Evolutionary conservation across 1,140 invertebrate genomes (phyloP).

Genomic region (Drosophila nikananu): DNA sequence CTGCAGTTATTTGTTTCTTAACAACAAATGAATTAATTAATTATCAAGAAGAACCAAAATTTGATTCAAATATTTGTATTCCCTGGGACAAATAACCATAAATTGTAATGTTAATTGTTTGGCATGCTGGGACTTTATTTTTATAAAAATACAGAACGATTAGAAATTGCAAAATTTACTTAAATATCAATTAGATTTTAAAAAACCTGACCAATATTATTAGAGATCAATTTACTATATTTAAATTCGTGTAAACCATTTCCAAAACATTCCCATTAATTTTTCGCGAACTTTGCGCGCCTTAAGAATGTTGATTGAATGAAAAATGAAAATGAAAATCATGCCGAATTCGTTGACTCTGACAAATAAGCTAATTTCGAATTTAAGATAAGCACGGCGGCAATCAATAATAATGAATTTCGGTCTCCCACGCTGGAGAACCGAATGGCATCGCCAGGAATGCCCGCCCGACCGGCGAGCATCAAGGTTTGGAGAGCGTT

Average conservation of each 20-base stretch:
- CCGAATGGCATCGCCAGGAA: conserved; percentile 4
- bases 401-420: conserved; percentile 44
- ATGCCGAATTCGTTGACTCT: conserved; percentile 28
- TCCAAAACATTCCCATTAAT: not conserved
- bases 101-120: too few relatives aligned
- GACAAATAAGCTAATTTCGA: conserved; percentile 51
- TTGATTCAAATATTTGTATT: too few relatives aligned
- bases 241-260: not conserved
- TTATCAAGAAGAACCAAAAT: too few relatives aligned
- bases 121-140: too few relatives aligned
- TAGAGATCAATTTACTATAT: too few relatives aligned
- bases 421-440: conserved; percentile 34
- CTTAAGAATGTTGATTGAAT: conserved; percentile 15
- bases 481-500: conserved; percentile 61
- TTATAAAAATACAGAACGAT: too few relatives aligned
- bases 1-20: too few relatives aligned
- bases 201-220: not conserved
- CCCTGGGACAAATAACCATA: too few relatives aligned
- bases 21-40: too few relatives aligned
- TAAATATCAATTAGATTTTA: too few relatives aligned
- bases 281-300: not conserved
- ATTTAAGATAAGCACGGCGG: conserved; percentile 40
- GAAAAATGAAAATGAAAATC: conserved; percentile 37
- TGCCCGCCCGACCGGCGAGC: conserved; percentile 12
- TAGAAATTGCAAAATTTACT: too few relatives aligned